Evolutionary conservation across 2,888 invertebrate species (phyloP).

Genomic region (Drosophila percnosoma): DNA sequence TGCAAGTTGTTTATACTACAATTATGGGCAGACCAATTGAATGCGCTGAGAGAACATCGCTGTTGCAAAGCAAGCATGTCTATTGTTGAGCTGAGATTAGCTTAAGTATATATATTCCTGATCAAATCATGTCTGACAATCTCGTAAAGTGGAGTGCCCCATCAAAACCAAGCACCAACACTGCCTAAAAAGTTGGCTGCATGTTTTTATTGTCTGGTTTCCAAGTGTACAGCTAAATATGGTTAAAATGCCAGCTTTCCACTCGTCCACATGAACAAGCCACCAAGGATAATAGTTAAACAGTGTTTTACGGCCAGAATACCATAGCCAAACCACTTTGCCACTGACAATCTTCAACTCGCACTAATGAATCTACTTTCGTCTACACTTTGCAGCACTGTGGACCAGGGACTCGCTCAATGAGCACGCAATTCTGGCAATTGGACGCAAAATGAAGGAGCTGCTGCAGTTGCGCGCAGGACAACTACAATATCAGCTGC

Average conservation of each 20-base stretch:
- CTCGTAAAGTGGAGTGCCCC: accelerated
- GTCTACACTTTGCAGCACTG: slow-evolving; percentile 85
- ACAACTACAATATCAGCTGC: slow-evolving; percentile 89
- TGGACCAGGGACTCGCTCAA: slow-evolving; percentile 95
- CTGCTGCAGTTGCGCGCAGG: slow-evolving; percentile 88
- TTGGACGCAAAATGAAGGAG: slow-evolving; percentile 94
- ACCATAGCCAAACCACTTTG: no score
- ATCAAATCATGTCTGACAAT: background rate
- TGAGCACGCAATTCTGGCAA: slow-evolving; percentile 91
- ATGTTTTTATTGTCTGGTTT: no score
- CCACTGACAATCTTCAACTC: no score
- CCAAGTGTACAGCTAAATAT: no score
- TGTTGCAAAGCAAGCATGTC: background rate
- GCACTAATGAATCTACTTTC: background rate
- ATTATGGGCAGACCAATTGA: background rate
- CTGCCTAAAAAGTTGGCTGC: no score
- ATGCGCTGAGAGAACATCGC: no score
- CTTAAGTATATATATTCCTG: background rate
- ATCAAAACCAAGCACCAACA: no score
- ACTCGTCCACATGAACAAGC: no score
- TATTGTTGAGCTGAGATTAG: background rate
- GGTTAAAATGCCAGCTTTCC: no score
- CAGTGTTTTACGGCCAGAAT: no score
- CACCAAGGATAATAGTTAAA: no score
- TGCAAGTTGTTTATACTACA: background rate